Percentiles rank a stretch among this genome's conserved stretches.
Conservation (phyloP, 1,140 invertebrate species). For the Tigriopus japonicus region DNA sequence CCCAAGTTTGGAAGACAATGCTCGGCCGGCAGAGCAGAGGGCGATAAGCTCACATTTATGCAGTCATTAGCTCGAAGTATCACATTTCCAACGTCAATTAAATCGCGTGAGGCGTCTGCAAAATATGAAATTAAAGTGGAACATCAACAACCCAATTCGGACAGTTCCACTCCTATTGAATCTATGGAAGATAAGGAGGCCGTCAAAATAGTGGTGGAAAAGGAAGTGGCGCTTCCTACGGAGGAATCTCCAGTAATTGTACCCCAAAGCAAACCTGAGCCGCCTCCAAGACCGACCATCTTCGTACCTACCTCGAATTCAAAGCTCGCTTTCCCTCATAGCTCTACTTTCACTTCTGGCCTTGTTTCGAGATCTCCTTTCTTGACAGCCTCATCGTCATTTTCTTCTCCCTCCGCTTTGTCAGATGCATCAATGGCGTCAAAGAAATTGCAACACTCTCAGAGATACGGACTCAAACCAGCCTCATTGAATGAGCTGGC, state of each 20-base stretch:
- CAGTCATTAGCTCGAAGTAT: too few relatives aligned
- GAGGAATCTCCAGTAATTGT: neutral
- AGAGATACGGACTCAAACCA: neutral
- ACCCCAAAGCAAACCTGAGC: neutral
- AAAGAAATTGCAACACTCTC: neutral
- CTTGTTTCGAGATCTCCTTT: neutral
- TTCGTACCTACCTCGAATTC: neutral
- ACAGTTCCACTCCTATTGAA: too few relatives aligned
- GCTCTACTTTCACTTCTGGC: neutral
- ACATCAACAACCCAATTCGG: neutral
- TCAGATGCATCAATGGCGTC: neutral
- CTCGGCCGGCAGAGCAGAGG: too few relatives aligned
- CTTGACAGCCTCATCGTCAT: neutral
- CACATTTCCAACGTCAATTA: too few relatives aligned
- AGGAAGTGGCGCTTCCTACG: neutral
- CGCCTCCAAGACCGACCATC: neutral
- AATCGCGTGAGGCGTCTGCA: neutral
- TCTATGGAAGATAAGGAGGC: too few relatives aligned
- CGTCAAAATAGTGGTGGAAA: neutral
- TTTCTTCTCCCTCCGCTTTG: neutral
- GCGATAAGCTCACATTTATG: too few relatives aligned
- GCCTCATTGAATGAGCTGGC: neutral
- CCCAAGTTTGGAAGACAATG: too few relatives aligned
- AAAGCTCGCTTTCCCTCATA: constrained; percentile 12
- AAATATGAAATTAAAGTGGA: neutral